phyloP scores from a whole-genome alignment of 23 tunicate genomes.

The Halocynthia roretzi region DNA sequence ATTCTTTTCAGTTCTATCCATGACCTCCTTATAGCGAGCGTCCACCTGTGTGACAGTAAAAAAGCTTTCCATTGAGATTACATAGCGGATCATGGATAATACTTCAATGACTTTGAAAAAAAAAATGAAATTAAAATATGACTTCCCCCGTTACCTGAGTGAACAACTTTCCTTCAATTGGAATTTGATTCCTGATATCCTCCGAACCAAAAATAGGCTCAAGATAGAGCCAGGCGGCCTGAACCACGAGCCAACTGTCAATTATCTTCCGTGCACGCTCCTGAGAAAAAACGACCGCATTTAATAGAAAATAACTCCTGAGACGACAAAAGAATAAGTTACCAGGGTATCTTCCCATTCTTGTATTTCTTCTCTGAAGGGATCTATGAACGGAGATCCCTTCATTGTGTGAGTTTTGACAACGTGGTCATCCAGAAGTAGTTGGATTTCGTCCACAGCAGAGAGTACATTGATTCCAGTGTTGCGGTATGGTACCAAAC shows the following conservation, averaged over 20 bases:
- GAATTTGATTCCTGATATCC: constrained; percentile 85
- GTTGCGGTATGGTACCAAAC: constrained; percentile 62
- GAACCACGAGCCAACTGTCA: constrained; percentile 79
- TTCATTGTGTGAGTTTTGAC: constrained; percentile 94
- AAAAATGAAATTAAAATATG: not conserved
- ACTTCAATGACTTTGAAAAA: not conserved
- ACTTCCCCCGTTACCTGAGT: constrained; percentile 40
- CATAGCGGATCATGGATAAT: not conserved
- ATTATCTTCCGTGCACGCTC: constrained; percentile 64
- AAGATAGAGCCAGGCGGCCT: constrained; percentile 86
- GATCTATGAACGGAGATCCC: constrained; percentile 85
- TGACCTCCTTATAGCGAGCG: constrained; percentile 39
- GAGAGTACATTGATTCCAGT: constrained; percentile 50
- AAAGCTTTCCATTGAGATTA: not conserved
- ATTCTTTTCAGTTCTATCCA: constrained; percentile 50
- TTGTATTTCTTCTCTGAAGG: constrained; percentile 75
- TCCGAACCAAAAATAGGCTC: constrained; percentile 93
- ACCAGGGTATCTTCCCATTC: constrained; percentile 84
- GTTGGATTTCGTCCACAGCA: constrained; percentile 84
- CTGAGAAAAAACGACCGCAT: constrained; percentile 16
- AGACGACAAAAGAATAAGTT: not conserved
- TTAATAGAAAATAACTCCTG: not conserved
- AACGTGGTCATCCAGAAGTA: constrained; percentile 81
- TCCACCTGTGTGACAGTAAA: constrained; percentile 44
- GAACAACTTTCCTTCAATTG: constrained; percentile 67